phyloP scores from a whole-genome alignment of 2,797 vertebrate genomes.

The Octomys mimax region DNA sequence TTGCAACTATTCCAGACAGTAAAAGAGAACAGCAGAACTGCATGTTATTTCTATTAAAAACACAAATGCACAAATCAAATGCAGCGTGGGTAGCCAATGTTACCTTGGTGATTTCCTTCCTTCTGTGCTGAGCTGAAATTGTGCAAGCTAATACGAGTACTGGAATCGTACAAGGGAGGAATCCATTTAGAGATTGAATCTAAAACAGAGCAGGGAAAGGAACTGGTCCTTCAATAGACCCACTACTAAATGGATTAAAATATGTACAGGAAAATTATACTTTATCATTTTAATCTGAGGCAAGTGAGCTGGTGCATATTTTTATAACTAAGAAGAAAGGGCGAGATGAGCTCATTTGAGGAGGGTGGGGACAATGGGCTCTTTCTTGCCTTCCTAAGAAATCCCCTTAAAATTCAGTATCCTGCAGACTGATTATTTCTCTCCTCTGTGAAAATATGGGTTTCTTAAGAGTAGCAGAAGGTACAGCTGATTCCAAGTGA shows the following conservation, averaged over 20 bases:
- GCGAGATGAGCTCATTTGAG: neutral
- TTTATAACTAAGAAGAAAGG: constrained; percentile 1
- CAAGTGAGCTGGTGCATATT: neutral
- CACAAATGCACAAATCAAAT: neutral
- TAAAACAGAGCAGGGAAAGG: neutral
- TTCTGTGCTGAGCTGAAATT: constrained; percentile 17
- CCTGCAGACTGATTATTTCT: neutral
- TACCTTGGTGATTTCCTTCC: constrained; percentile 61
- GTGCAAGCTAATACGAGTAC: neutral
- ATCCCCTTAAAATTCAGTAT: neutral
- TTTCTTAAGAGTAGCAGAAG: constrained; percentile 54
- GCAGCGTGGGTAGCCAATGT: neutral
- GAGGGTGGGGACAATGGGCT: neutral
- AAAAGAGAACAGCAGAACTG: neutral
- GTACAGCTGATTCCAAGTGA: constrained; percentile 11
- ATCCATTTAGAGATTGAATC: constrained; percentile 3
- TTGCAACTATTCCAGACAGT: constrained; percentile 7
- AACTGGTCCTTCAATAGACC: neutral
- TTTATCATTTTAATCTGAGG: neutral
- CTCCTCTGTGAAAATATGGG: constrained; percentile 27
- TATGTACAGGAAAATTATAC: neutral
- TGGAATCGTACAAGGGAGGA: neutral
- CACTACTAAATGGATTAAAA: constrained; percentile 43
- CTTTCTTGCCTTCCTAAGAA: neutral
- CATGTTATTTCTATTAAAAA: constrained; percentile 39